phyloP scores from a whole-genome alignment of 2,888 invertebrate genomes.

The Eretmocerus hayati region DNA sequence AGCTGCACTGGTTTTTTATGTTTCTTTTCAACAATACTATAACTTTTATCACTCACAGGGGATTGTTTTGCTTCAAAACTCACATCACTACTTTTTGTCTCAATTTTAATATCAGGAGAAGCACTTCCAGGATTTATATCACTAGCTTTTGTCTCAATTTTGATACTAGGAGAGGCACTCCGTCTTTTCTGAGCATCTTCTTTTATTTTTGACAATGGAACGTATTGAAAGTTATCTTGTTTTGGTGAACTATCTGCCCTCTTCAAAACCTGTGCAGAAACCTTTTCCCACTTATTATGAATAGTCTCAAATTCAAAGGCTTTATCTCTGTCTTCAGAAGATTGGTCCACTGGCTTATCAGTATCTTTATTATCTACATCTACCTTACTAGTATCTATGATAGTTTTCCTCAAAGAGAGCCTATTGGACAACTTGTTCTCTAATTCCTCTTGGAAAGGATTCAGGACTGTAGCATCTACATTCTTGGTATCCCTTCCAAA shows the following conservation, averaged over 20 bases:
- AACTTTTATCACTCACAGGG: conserved; percentile 8
- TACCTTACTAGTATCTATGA: background rate
- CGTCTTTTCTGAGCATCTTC: conserved; percentile 13
- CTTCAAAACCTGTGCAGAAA: conserved; percentile 6
- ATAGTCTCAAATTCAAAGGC: conserved; percentile 16
- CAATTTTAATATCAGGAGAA: too few relatives aligned
- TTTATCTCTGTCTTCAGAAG: conserved; percentile 6
- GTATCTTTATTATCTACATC: background rate
- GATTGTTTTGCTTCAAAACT: background rate
- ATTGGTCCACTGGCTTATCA: conserved; percentile 15
- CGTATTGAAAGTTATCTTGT: conserved; percentile 7
- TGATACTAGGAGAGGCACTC: conserved; percentile 7
- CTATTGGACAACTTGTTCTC: conserved; percentile 26
- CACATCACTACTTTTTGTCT: background rate
- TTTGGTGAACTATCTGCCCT: background rate
- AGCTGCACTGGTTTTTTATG: conserved; percentile 11
- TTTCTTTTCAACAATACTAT: conserved; percentile 9
- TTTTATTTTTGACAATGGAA: conserved; percentile 19
- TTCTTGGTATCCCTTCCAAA: conserved; percentile 27
- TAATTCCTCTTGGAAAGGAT: conserved; percentile 34
- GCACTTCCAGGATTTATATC: background rate
- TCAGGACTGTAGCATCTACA: conserved; percentile 26
- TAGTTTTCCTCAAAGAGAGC: conserved; percentile 6
- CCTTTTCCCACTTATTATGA: conserved; percentile 19
- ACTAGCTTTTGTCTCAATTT: background rate